Evolutionary conservation across 2,113 vertebrate species (phyloP).

Genomic region (Hemibagrus wyckioides): DNA sequence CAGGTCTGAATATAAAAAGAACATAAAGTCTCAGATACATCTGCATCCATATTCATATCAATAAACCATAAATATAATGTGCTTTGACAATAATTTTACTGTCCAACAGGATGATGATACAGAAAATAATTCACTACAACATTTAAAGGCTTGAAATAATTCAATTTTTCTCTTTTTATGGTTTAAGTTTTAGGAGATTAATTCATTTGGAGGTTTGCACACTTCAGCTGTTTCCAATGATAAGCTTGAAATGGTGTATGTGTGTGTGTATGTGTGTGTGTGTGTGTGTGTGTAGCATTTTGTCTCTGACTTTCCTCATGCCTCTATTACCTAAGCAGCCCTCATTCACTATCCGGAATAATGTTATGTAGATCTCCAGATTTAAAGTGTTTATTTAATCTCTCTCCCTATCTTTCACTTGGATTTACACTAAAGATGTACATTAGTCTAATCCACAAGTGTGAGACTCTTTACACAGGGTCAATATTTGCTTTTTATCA

Average conservation of each 20-base stretch:
- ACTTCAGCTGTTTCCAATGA: constrained; percentile 1
- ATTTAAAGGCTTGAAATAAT: not conserved
- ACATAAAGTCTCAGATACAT: not conserved
- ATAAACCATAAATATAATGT: not conserved
- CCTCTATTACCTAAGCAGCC: not conserved
- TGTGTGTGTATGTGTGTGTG: constrained; percentile 25
- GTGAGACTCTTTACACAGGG: constrained; percentile 6
- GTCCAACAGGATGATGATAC: not conserved
- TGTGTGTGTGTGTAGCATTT: not conserved
- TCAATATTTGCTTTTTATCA: constrained; percentile 17
- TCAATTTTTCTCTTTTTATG: not conserved
- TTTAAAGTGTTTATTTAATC: constrained; percentile 25
- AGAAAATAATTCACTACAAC: not conserved
- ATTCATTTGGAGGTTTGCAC: not conserved
- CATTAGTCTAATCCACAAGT: constrained; percentile 17
- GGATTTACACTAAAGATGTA: not conserved
- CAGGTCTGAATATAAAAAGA: not conserved
- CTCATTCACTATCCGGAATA: constrained; percentile 24
- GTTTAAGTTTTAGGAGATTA: not conserved
- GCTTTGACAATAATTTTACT: not conserved
- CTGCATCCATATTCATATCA: not conserved
- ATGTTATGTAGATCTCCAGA: constrained; percentile 17
- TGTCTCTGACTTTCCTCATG: not conserved
- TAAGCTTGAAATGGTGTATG: constrained; percentile 12
- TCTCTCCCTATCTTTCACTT: not conserved